Base-by-base conservation (phyloP, 2,113 vertebrate genomes). In the Pantherophis guttatus region DNA sequence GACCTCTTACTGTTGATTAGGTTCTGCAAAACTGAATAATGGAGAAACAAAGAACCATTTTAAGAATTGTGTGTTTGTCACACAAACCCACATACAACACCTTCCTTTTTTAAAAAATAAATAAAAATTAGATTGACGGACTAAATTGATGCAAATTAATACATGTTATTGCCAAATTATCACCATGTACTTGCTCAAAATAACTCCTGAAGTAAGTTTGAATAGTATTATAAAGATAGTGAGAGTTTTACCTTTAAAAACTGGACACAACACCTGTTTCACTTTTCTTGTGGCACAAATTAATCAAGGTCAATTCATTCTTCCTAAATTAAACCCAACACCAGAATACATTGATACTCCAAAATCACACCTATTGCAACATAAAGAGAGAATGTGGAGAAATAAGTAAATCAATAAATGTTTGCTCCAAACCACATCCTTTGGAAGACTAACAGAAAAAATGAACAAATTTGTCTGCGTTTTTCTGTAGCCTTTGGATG, bases 1-100 rank as follows among this genome's bases (percentile, higher is more conserved):
- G 94, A 96, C 89, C 86, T 90, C 15, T 93, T 88, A 86, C 93
- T 92, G 62, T 44, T 50, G 93, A 94, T 95, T 94, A 88, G 44
- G 91, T 94, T 93, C 26, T 96, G 62, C 89, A 88, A 92, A 95
- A 94, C 57, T 86, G 58, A 94, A 54, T 90, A 89, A 87, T 70
- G 92, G 29, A 0, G 0, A 95, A 52, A 53, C 94, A 90, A 92
- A 21, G 88, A 86, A 90, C 94, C 91, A 58, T 93, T 96, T 95
- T 93, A 52, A 81, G 0, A 0, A 58, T 93, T 17, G 9, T 48
- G 21, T 26, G 29, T 90, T 93, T 95, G 93, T 91, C 19, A 85
- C 24, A 26, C 15, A 52, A 62, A 90, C 29, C 29, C 13, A 24
- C 39, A 48, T 29, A 44, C 55, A 52, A n/a, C 39, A 26, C 21